Evolutionary conservation across 2,888 invertebrate genomes (phyloP), one percentile per base, ranked within the genome.

Genomic region (Ectobius pallidus): DNA sequence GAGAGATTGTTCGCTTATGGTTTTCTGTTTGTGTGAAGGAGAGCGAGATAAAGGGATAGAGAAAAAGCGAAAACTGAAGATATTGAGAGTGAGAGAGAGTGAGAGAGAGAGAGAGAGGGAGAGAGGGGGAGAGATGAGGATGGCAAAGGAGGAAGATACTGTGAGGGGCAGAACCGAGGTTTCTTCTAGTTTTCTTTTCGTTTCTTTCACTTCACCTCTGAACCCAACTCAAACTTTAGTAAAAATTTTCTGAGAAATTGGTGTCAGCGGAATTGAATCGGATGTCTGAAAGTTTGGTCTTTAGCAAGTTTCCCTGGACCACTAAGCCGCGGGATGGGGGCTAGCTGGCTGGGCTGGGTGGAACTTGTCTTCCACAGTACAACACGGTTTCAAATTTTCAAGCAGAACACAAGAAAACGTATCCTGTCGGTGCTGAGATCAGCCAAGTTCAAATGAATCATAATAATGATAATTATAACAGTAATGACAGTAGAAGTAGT

Each of bases 221-320:
- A 69, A 52, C 69, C 22, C 34, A 69, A 69, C 69, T 55, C 69
- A 55, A 69, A 69, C 69, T 69, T 69, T 22, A 69, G 69, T 55
- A 69, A 69, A 69, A 69, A 69, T 69, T 65, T 65, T 69, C 55
- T 55, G 69, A 69, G 69, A 69, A 69, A 69, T 69, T 69, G 69
- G 69, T 69, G 69, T 69, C 69, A 69, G 69, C 69, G 69, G 55
- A 55, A 69, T 69, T 69, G 69, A 69, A 69, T 69, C 46, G 69
- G 55, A 52, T 69, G 69, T 69, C 55, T 30, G 69, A 55, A 69
- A 69, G 69, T 69, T 69, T 69, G 69, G 69, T 69, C 69, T 69
- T 69, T 69, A 69, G 69, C 55, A 69, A 69, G 69, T 69, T 69
- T 69, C 30, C 49, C 18, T 52, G 55, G 55, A 34, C 52, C 49